Evolutionary conservation across 2,797 vertebrate species (phyloP).

Genomic region (Platalea minor): DNA sequence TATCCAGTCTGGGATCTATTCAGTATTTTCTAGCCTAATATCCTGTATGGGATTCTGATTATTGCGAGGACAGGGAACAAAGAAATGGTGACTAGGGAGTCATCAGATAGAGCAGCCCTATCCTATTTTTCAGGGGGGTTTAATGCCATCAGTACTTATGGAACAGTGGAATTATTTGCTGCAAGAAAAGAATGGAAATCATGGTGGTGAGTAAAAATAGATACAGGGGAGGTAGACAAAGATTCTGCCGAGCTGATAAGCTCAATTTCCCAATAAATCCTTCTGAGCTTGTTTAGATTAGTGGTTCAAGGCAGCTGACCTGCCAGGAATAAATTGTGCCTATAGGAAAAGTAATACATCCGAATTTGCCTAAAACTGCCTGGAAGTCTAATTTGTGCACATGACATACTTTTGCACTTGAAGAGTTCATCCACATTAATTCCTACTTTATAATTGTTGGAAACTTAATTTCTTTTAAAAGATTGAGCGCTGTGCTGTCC

Average conservation of each 20-base stretch:
- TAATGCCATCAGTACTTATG: not conserved
- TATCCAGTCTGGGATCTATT: slow-evolving; percentile 46
- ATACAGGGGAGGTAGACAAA: not conserved
- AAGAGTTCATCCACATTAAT: not conserved
- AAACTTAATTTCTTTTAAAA: not conserved
- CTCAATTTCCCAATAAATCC: not conserved
- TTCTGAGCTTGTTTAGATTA: not conserved
- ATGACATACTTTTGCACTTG: not conserved
- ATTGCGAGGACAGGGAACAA: not conserved
- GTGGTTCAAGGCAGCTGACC: not conserved
- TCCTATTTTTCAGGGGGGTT: not conserved
- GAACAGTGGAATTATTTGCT: slow-evolving; percentile 1
- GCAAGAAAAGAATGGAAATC: not conserved
- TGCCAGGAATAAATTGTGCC: not conserved
- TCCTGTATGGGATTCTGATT: slow-evolving; percentile 39
- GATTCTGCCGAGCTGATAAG: not conserved
- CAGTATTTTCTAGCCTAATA: slow-evolving; percentile 40
- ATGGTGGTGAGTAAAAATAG: slow-evolving; percentile 13
- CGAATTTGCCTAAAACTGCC: not conserved
- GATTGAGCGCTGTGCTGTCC: not conserved
- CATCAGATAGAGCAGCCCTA: slow-evolving; percentile 28
- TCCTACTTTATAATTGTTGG: not conserved
- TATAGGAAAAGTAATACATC: not conserved
- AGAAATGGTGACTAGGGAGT: slow-evolving; percentile 15
- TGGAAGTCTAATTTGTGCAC: not conserved